Evolutionary conservation across 2,113 vertebrate genomes (phyloP), one percentile per base, ranked within the genome.

Genomic region (Bombycilla garrulus): DNA sequence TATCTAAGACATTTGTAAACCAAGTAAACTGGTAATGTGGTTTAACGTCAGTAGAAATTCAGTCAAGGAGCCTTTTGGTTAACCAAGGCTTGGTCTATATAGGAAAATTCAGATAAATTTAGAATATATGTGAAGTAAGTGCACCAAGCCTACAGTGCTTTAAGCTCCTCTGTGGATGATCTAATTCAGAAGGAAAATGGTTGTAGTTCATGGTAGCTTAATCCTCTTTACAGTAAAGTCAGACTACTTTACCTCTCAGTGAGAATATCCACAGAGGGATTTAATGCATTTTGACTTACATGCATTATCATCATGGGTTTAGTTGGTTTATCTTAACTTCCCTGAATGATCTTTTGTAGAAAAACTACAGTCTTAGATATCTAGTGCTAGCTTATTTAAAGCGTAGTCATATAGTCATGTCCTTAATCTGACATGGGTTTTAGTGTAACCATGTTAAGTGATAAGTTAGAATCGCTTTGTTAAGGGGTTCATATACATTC

Each of bases 131-230:
- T 86, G 38, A 88, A 77, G 29, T 5, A 58, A 47, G 33, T 26
- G 35, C 60, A 67, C n/a, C 47, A 90, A 70, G 50, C 14, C 51
- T 47, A 31, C 28, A 25, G 33, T 36, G 57, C 56, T 88, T 92
- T 95, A 88, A 94, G 65, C 56, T 95, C 20, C 28, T 84, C 65
- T 40, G 90, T 86, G 92, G 76, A 94, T 84, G 83, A 94, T 92
- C 80, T 70, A 78, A 86, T 94, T 97, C 83, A 89, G 84, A 90
- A 87, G 64, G 76, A 95, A 92, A 92, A 95, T 25, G 57, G 61
- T 53, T 82, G 67, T 78, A 81, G 77, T 86, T 95, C 92, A 93
- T 84, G 92, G 91, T 84, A 67, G n/a, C 65, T 89, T 96, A 96
- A 95, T 97, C 92, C 76, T 94, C 83, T 94, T 94, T 83, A 67